Evolutionary conservation across 2,888 invertebrate genomes (phyloP).

Genomic region (Sympetrum striolatum): DNA sequence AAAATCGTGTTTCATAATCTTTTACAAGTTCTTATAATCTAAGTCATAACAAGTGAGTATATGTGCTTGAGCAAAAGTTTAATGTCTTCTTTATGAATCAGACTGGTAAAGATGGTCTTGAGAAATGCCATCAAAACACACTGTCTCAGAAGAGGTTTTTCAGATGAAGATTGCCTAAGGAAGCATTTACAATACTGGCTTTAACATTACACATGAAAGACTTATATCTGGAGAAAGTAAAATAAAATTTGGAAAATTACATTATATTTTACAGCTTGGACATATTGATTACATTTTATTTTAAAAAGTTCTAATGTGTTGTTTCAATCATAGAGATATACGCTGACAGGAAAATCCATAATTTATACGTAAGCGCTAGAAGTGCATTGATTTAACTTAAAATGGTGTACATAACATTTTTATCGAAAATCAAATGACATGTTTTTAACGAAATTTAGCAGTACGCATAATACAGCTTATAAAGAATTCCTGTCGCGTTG

Average conservation of each 20-base stretch:
- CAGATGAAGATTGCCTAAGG: background rate
- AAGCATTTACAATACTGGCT: background rate
- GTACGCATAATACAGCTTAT: too few relatives aligned
- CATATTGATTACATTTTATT: too few relatives aligned
- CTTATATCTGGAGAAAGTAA: background rate
- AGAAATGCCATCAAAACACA: too few relatives aligned
- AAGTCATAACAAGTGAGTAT: background rate
- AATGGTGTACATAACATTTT: too few relatives aligned
- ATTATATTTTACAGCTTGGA: too few relatives aligned
- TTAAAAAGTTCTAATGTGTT: background rate
- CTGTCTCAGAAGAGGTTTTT: background rate
- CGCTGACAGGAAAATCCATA: background rate
- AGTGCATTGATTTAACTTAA: too few relatives aligned
- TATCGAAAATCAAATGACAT: too few relatives aligned
- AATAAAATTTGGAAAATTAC: background rate
- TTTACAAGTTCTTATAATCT: background rate
- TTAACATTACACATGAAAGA: background rate
- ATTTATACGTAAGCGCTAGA: too few relatives aligned
- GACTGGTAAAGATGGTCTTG: background rate
- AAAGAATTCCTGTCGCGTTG: too few relatives aligned
- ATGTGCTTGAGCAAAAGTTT: background rate
- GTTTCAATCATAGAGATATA: background rate
- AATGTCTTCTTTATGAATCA: background rate
- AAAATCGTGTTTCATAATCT: background rate
- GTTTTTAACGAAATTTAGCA: too few relatives aligned